These are phyloP conservation scores for Drosophila triauraria DNA, from an alignment of 1,140 invertebrate species.

Conservation along the genomic window DNA sequence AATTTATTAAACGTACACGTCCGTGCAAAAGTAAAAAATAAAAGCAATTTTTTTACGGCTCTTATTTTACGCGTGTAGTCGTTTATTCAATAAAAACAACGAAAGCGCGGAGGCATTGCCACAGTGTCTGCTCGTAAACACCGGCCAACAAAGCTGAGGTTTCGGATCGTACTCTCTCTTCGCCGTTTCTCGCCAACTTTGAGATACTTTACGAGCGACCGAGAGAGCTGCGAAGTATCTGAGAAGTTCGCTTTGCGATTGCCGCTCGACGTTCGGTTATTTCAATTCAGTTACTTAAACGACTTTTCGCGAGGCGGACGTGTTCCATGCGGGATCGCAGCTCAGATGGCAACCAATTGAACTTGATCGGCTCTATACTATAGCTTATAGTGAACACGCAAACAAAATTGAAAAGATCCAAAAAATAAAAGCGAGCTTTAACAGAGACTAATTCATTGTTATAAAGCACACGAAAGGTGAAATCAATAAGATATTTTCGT, in stretches of 20 bases:
- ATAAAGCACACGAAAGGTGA: constrained; percentile 40
- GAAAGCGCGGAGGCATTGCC: constrained; percentile 52
- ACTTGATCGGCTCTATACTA: constrained; percentile 57
- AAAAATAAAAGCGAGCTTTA: constrained; percentile 29
- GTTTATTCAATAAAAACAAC: constrained; percentile 76
- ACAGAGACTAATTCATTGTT: constrained; percentile 32
- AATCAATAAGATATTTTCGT: neutral
- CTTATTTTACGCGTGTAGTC: constrained; percentile 59
- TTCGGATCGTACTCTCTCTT: constrained; percentile 4
- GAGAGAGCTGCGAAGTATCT: constrained; percentile 27
- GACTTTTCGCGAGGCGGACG: constrained; percentile 82
- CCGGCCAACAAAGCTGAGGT: constrained; percentile 62
- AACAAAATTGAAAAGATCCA: constrained; percentile 42
- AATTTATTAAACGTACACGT: constrained; percentile 61
- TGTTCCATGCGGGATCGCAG: constrained; percentile 43
- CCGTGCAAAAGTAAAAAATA: constrained; percentile 52
- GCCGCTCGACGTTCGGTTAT: constrained; percentile 34
- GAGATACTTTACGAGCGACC: constrained; percentile 5
- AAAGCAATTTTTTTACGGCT: constrained; percentile 52
- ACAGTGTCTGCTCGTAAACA: constrained; percentile 43
- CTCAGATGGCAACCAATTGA: constrained; percentile 60
- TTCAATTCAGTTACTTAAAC: constrained; percentile 70
- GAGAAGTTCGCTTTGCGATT: constrained; percentile 30
- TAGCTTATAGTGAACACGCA: constrained; percentile 56
- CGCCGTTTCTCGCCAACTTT: constrained; percentile 3